Percentiles rank a stretch among this genome's conserved stretches.
Conservation (phyloP, 2,113 vertebrate species). For the Oncorhynchus masou region DNA sequence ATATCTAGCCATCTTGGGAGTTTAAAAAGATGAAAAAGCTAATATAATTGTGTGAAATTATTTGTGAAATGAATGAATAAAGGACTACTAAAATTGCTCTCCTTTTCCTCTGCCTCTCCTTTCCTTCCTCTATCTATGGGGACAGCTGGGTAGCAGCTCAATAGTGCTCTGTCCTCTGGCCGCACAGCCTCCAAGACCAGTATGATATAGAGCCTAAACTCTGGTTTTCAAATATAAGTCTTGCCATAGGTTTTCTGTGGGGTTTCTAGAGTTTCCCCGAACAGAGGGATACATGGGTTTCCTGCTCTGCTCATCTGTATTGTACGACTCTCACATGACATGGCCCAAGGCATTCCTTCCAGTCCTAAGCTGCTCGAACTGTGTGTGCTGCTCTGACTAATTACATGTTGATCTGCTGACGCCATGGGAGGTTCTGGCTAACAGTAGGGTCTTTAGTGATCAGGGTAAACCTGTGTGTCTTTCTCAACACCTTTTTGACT, state of each 20-base stretch:
- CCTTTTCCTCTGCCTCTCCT: conserved; percentile 42
- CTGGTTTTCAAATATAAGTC: background rate
- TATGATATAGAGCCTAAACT: too few relatives aligned
- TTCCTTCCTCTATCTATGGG: conserved; percentile 41
- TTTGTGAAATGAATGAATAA: conserved; percentile 72
- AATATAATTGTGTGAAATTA: conserved; percentile 61
- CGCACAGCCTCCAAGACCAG: too few relatives aligned
- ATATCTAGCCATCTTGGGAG: conserved; percentile 39
- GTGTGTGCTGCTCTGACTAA: too few relatives aligned
- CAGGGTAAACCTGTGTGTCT: background rate
- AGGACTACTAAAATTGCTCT: conserved; percentile 60
- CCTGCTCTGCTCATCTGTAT: background rate
- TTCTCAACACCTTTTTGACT: background rate
- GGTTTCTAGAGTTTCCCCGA: background rate
- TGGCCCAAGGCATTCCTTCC: conserved; percentile 14
- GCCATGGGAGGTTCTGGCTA: too few relatives aligned
- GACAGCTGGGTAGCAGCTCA: background rate
- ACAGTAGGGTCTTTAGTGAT: too few relatives aligned
- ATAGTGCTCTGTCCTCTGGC: background rate
- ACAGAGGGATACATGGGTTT: too few relatives aligned
- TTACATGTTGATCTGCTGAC: too few relatives aligned
- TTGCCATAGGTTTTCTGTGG: conserved; percentile 5
- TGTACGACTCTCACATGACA: conserved; percentile 47
- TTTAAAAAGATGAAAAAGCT: conserved; percentile 26
- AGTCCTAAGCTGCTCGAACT: background rate